A percentile compares a stretch with the other conserved stretches of the same genome.
Evolutionary conservation across 2,888 invertebrate genomes (phyloP).

Genomic region (Polietes domitor): DNA sequence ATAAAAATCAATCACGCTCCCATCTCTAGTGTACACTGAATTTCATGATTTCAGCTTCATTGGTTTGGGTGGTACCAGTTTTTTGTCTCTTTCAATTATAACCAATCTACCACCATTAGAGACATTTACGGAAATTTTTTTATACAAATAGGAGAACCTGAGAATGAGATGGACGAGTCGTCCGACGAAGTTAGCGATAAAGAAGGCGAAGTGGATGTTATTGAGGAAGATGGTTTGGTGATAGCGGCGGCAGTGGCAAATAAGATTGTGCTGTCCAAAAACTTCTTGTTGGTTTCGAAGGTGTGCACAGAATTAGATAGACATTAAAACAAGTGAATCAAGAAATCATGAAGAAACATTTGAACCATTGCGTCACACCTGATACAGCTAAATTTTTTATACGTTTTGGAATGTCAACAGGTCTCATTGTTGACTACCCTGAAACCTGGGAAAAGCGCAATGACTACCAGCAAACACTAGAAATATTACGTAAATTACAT

Average conservation of each 20-base stretch:
- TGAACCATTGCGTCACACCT: conserved; percentile 18
- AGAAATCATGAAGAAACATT: not conserved
- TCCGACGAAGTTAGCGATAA: not conserved
- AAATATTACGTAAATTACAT: too few species aligned
- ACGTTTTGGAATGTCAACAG: conserved; percentile 24
- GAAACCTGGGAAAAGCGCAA: conserved; percentile 5
- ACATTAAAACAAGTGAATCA: not conserved
- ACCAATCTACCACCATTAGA: too few species aligned
- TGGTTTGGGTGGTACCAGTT: too few species aligned
- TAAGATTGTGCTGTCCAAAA: not conserved
- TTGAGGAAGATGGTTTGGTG: not conserved
- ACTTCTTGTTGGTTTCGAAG: conserved; percentile 17
- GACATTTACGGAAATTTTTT: too few species aligned
- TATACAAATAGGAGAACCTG: too few species aligned
- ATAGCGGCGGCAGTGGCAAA: not conserved
- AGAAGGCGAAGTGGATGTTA: not conserved
- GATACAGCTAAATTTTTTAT: conserved; percentile 24
- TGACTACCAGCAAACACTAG: too few species aligned
- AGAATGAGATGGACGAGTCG: conserved; percentile 6
- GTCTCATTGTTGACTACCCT: conserved; percentile 8
- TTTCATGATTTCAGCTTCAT: too few species aligned
- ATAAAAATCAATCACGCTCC: too few species aligned
- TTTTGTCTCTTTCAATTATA: too few species aligned
- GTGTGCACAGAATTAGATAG: conserved; percentile 13
- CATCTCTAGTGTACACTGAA: too few species aligned